Base-by-base conservation (phyloP, 2,113 vertebrate genomes). In the Sus scrofa region DNA sequence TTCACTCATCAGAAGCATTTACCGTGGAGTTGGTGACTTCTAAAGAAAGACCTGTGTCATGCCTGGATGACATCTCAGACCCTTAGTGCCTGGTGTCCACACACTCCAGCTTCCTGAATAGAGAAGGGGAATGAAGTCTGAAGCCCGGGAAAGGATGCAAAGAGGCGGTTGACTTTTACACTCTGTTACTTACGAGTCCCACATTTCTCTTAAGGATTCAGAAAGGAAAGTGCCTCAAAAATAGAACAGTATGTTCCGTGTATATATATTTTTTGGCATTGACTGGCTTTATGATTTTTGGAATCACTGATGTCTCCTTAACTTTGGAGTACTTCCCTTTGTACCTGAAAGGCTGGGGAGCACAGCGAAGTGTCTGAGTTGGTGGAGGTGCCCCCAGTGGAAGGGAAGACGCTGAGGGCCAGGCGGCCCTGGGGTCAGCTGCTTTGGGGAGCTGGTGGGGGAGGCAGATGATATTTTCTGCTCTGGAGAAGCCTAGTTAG, bases 11-110 rank as follows among this genome's bases (percentile, higher is more conserved):
- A n/a, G n/a, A n/a, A n/a, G n/a, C 22, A 81, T 52, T 92, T 63
- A 39, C 30, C 8, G 20, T 32, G 16, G 24, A 37, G 77, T 90
- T 92, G 24, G 18, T 82, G 10, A 91, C 94, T 96, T 94, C 81
- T 88, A 58, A 86, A 74, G 54, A 78, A 56, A 92, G n/a, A 3
- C 26, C 44, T 37, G 10, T 73, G 6, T 34, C 27, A 52, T 16
- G 58, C 39, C 37, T 15, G 27, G 70, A 30, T 58, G 56, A 4
- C 8, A 50, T 82, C 58, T 62, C n/a, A 22, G 32, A 74, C 54
- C 26, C 70, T 60, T 7, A 19, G 37, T 60, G 54, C 11, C n/a
- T 86, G 30, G 0, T 50, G 91, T 84, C 63, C n/a, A 79, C 78
- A 63, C 44, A 75, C 13, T 27, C 30, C 27, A 32, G 39, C 10